Base-by-base conservation (phyloP, 2,113 vertebrate genomes). In the Indicator indicator region DNA sequence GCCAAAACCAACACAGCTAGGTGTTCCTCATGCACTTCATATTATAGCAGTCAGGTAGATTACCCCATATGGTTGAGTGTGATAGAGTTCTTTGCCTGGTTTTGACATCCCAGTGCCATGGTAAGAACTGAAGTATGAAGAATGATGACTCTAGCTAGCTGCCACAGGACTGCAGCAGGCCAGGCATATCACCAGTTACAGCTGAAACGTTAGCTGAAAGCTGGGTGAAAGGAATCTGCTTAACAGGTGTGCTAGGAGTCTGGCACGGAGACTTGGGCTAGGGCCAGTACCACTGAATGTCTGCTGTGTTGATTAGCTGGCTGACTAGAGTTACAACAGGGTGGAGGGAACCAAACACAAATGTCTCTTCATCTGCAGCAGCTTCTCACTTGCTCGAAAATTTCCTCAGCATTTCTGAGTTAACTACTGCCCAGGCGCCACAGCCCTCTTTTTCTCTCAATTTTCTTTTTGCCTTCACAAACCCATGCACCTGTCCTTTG, bases 191-290 rank as follows among this genome's bases (percentile, higher is more conserved):
- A 87, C 59, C 64, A 80, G 56, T 78, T 96, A 83, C 75, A 77
- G 88, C 63, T 95, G 95, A 97, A 97, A 97, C 2, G 9, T 88
- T 96, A 97, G 89, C 94, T 91, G 89, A 88, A 95, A 58, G 36
- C 93, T 95, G 82, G 90, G 95, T 93, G 95, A 96, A 96, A 97
- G 86, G 90, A 97, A 97, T 97, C 88, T 94, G 63, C 97, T 95
- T 95, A 97, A 96, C 97, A 98, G 96, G 97, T 98, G 97, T 98
- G 96, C 92, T 36, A 77, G 86, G 93, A 96, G 91, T 94, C 97
- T 98, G 97, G 96, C 97, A 97, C 11, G 11, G 94, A 88, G 27
- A 38, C 13, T 83, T 97, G 97, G 95, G 91, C 58, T 72, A 36
- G 30, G 52, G 92, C 97, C 97, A 97, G 96, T 91, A 79, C 91